Base-by-base conservation (phyloP, 2,888 invertebrate species). In the Pseudococcus viburni region DNA sequence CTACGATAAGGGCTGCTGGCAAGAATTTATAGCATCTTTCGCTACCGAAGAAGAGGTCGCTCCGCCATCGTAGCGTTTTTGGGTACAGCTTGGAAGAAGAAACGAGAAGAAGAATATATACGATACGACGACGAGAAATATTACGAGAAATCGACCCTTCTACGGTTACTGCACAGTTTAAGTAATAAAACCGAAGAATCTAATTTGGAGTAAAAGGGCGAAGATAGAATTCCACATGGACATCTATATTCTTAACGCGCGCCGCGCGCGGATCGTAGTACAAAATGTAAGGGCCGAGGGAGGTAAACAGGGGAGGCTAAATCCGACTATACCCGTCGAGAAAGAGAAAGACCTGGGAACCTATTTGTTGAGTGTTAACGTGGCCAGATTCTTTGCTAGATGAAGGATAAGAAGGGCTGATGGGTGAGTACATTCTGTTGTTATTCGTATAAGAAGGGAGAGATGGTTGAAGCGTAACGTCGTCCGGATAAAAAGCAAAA, bases 21-120 rank as follows among this genome's bases (percentile, higher is more conserved):
- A 87, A 87, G 87, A 87, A 87, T 87, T 87, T 87, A 87, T 87
- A 87, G 87, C 87, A 87, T 87, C 87, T 87, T 87, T 87, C 59
- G 55, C 68, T 8, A 55, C 17, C 26, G 26, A 33, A 33, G 26
- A 33, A 33, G 83, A 15, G 48, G 11, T 15, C 12, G 68, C 68
- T 19, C 68, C 12, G 12, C 46, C 12, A 17, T 17, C 15, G 51
- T 15, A 51, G 51, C 51, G 17, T 51, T 15, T 17, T 17, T 17
- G 15, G 59, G n/a, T 17, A 64, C 12, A 64, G 19, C 8, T 1
- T 33, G 19, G 8, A 64, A 64, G 22, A 19, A 64, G 22, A 19
- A 22, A 33, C 64, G 64, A 26, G 68, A 73, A 73, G 33, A 33
- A 73, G 68, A 73, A n/a, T 12, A 33, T 8, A 22, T n/a, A 33